Evolutionary conservation across 1,140 invertebrate genomes (phyloP).

Genomic region (Cardiocondyla obscurior): DNA sequence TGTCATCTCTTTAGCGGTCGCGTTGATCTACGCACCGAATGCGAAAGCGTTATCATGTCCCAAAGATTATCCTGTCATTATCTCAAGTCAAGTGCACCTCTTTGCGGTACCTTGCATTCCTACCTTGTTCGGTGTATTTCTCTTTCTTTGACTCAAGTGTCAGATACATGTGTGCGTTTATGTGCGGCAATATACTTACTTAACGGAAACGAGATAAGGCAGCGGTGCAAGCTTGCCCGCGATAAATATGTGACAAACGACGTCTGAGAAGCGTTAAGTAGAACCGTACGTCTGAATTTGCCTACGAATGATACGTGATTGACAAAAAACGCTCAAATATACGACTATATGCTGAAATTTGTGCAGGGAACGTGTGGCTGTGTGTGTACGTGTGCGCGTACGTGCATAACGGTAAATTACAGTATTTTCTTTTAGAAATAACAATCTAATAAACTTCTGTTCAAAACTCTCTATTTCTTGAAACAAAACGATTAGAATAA

Average conservation of each 20-base stretch:
- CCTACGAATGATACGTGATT: not conserved
- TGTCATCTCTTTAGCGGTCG: not conserved
- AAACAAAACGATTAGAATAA: not conserved
- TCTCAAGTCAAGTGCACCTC: not conserved
- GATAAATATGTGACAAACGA: slow-evolving; percentile 48
- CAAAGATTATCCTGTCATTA: not conserved
- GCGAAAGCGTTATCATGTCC: not conserved
- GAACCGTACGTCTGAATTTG: slow-evolving; percentile 11
- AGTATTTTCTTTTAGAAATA: not conserved
- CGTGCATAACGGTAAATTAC: slow-evolving; percentile 63
- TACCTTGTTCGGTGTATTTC: not conserved
- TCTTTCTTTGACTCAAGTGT: not conserved
- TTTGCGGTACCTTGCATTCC: not conserved
- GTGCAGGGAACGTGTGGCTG: slow-evolving; percentile 58
- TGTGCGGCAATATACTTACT: slow-evolving; percentile 5
- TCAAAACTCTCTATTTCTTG: not conserved
- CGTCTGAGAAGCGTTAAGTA: slow-evolving; percentile 45
- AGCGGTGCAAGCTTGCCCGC: slow-evolving; percentile 60
- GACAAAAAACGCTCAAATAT: slow-evolving; percentile 12
- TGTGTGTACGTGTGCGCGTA: slow-evolving; percentile 68
- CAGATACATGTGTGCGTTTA: not conserved
- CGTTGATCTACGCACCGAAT: not conserved
- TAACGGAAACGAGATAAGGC: slow-evolving; percentile 52
- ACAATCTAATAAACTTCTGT: slow-evolving; percentile 32
- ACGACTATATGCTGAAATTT: slow-evolving; percentile 45